Conservation (phyloP, 2,113 vertebrate species). For the Collichthys lucidus region DNA sequence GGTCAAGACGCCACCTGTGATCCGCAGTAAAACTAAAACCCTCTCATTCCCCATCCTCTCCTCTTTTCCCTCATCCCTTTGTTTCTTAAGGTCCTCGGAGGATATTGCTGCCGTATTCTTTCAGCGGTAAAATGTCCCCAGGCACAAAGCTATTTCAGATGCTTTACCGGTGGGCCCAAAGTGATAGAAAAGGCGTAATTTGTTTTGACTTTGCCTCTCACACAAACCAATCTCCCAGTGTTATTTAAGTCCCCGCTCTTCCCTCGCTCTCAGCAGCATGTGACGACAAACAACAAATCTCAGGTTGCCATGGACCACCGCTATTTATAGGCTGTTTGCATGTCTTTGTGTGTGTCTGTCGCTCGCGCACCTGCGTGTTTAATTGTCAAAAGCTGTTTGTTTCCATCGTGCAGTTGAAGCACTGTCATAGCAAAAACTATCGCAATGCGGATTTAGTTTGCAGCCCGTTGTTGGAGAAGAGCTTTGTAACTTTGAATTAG, state of each 20-base stretch:
- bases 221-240: conserved; percentile 81
- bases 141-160: conserved; percentile 82
- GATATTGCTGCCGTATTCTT: conserved; percentile 77
- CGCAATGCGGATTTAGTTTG: conserved; percentile 51
- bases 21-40: conserved; percentile 70
- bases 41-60: conserved; percentile 56
- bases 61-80: conserved; percentile 60
- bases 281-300: conserved; percentile 80
- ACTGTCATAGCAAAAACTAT: conserved; percentile 56
- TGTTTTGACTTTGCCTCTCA: conserved; percentile 82
- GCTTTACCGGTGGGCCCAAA: conserved; percentile 76
- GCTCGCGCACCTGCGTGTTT: conserved; percentile 33
- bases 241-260: conserved; percentile 80
- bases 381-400: conserved; percentile 54
- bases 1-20: conserved; percentile 76
- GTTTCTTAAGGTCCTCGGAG: conserved; percentile 68
- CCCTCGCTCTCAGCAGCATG: conserved; percentile 75
- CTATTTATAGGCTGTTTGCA: conserved; percentile 79
- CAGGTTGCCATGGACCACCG: conserved; percentile 77
- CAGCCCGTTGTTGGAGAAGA: conserved; percentile 45
- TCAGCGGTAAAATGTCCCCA: conserved; percentile 79
- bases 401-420: conserved; percentile 49
- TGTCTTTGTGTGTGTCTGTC: conserved; percentile 39
- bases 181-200: conserved; percentile 84
- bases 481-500: conserved; percentile 75